Conservation (phyloP, 2,113 vertebrate species). For the Alouatta palliata region DNA sequence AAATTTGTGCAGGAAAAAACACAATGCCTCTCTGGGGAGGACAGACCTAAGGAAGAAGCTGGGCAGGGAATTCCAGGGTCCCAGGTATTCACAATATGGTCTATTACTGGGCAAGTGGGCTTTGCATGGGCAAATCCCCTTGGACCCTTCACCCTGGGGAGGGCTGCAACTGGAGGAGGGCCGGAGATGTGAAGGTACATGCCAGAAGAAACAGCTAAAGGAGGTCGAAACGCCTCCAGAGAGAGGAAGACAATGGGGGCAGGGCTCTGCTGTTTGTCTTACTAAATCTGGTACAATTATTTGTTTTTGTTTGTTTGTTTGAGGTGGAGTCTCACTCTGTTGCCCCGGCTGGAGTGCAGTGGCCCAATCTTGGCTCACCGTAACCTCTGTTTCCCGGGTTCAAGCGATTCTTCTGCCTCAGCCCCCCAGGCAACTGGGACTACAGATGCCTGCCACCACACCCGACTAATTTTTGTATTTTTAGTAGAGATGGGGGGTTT, state of each 20-base stretch:
- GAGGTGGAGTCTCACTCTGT: no score
- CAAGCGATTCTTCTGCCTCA: no score
- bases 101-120: background rate
- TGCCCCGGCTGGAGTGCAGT: no score
- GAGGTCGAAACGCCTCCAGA: background rate
- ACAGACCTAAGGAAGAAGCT: background rate
- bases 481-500: no score
- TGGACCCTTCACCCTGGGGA: background rate
- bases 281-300: background rate
- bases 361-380: no score
- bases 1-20: background rate
- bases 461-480: no score
- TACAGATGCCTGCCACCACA: no score
- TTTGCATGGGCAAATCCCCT: background rate
- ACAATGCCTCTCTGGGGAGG: background rate
- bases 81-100: background rate
- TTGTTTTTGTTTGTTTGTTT: background rate
- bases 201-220: constrained; percentile 1
- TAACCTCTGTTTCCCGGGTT: no score
- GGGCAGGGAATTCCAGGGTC: background rate
- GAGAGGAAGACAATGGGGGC: background rate
- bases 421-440: no score
- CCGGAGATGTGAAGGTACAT: background rate
- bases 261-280: background rate
- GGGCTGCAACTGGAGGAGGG: background rate